Evolutionary conservation across 2,113 vertebrate genomes (phyloP).

Genomic region (Ahaetulla prasina): DNA sequence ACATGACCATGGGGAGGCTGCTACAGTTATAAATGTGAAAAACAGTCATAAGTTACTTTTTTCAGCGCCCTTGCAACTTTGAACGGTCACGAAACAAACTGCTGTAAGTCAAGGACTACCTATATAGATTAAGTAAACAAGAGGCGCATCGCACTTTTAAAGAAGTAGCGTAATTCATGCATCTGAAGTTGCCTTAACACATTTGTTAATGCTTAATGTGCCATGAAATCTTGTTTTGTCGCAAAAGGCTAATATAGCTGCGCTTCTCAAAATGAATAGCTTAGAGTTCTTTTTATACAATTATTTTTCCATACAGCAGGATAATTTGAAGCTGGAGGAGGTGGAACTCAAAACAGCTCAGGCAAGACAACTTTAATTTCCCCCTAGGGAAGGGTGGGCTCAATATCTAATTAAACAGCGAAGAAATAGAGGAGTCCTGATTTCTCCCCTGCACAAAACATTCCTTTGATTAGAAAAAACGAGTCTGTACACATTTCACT

Average conservation of each 20-base stretch:
- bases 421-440: background rate
- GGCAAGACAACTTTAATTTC: background rate
- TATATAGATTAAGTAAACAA: background rate
- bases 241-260: background rate
- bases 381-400: conserved; percentile 14
- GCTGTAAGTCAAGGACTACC: background rate
- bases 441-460: background rate
- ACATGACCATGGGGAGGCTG: background rate
- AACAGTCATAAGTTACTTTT: background rate
- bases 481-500: conserved; percentile 20
- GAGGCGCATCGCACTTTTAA: background rate
- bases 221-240: background rate
- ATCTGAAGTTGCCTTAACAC: background rate
- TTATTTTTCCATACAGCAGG: background rate
- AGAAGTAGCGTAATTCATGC: background rate
- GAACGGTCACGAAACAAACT: background rate
- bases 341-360: background rate
- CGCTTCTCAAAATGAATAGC: background rate
- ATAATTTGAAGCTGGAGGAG: conserved; percentile 19
- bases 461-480: background rate
- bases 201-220: background rate
- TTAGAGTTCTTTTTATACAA: background rate
- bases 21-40: background rate
- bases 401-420: conserved; percentile 3
- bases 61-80: background rate